These are phyloP conservation scores for Cheilosia grossa DNA, from an alignment of 2,888 invertebrate species.

Conservation along the genomic window DNA sequence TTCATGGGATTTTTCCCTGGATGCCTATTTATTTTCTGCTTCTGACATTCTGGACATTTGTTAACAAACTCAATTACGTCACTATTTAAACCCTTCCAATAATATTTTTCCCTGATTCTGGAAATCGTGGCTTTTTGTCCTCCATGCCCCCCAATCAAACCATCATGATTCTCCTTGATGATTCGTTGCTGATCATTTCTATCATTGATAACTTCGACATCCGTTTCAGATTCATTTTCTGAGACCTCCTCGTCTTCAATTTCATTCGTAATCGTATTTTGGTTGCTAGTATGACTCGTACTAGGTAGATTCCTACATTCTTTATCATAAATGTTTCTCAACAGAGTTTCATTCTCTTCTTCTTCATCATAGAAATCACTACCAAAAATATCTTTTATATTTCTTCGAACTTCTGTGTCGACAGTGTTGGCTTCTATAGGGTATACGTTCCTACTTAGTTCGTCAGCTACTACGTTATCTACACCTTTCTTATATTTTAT, in stretches of 20 bases:
- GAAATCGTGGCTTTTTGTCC: conserved; percentile 16
- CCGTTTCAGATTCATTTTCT: background rate
- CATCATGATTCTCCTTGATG: conserved; percentile 7
- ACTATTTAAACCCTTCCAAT: conserved; percentile 8
- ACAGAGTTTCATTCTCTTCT: background rate
- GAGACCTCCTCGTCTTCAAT: background rate
- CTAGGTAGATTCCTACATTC: conserved; percentile 2
- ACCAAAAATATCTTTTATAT: conserved; percentile 11
- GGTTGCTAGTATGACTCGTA: background rate
- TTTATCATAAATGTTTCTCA: conserved; percentile 10
- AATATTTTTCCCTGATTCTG: conserved; percentile 20
- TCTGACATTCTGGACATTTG: conserved; percentile 4
- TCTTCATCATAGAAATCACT: conserved; percentile 17
- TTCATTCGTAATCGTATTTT: background rate
- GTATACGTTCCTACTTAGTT: conserved; percentile 23
- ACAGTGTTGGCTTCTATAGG: background rate
- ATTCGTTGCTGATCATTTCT: conserved; percentile 13
- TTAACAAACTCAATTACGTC: background rate
- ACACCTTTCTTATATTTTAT: conserved; percentile 9
- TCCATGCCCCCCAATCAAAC: too few relatives aligned
- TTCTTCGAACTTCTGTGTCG: background rate
- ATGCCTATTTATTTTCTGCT: conserved; percentile 41
- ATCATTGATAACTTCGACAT: conserved; percentile 5
- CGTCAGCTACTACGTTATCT: conserved; percentile 25
- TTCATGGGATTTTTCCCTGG: conserved; percentile 27